Evolutionary conservation across 2,888 invertebrate species (phyloP), one percentile per base, ranked within the genome.

Genomic region (Agonum fuliginosum): DNA sequence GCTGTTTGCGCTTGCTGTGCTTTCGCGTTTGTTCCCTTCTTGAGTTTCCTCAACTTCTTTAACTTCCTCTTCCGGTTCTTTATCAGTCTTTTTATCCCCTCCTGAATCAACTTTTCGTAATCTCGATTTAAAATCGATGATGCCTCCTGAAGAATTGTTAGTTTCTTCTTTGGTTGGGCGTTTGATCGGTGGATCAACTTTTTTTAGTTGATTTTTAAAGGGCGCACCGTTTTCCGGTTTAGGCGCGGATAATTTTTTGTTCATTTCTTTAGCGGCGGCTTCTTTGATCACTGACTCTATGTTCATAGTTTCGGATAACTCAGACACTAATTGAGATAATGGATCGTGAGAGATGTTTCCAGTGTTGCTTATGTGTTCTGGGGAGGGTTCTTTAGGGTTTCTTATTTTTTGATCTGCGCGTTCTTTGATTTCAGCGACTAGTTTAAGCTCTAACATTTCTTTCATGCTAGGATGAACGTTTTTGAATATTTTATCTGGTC

Each of bases 351-450:
- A 88, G 86, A 88, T 88, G 34, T 88, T 85, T 80, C 90, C 89
- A 87, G 88, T 88, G 62, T 88, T 85, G 83, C 78, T 48, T 83
- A 75, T 51, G 12, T 82, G 82, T 80, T 86, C 85, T 43, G 88
- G 87, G 58, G 90, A 89, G 69, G 90, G 90, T 83, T 90, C 91
- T 84, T 88, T 89, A 20, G 83, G 83, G 78, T 88, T 88, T 78
- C 89, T 89, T 78, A 89, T 89, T 83, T 92, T 92, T 82, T 91
- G 90, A 82, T 93, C 93, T 8, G 93, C 92, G 73, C 92, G 89
- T 84, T 95, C 94, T 85, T 95, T 95, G 78, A 95, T 95, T 86
- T 96, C 96, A 3, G 94, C 93, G 58, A 95, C 93, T 22, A 94
- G 87, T 84, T 94, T 94, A 65, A 94, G 86, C 83, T 95, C 95